Base-by-base conservation (phyloP, 2,888 invertebrate species). In the Trilocha varians region DNA sequence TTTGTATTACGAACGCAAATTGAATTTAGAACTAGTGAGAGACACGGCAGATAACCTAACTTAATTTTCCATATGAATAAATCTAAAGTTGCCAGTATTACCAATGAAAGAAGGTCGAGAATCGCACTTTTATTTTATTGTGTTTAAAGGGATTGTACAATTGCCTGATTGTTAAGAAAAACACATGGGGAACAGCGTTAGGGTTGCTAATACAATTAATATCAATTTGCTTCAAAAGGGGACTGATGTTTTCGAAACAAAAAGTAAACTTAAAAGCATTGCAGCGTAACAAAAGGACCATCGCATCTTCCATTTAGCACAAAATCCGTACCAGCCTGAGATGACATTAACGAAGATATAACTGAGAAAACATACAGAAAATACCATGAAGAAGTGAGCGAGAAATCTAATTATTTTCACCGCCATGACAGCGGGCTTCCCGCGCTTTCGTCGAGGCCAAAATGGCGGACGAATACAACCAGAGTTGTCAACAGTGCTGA, bases 361-460 rank as follows among this genome's bases (percentile, higher is more conserved):
- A 80, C 79, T 80, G 78, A 78, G 74, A 75, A 78, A 80, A 78
- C 76, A 82, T 72, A 78, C 75, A 78, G 71, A 77, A 57, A 80
- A 78, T 78, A 78, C 70, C 68, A 70, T 65, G 73, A 73, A 25
- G 25, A 25, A 25, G 63, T 64, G 69, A 62, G 55, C 62, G 52
- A 62, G 59, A 69, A 78, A 84, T 80, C 75, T 85, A 84, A 85
- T 85, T 84, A 85, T 82, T 79, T 78, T 72, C 62, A 66, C 68
- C 69, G 78, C 75, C 72, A 73, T 78, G 82, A 78, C 80, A 79
- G 76, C 65, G 58, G 67, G 68, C 63, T 77, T 75, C 66, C 71
- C 79, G 79, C 78, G 76, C 74, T 78, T 75, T 74, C 55, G 59
- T 50, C 55, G 62, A 57, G 57, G 62, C 57, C 66, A 73, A 74